phyloP scores from a whole-genome alignment of 1,140 invertebrate genomes.

The Nephotettix cincticeps region DNA sequence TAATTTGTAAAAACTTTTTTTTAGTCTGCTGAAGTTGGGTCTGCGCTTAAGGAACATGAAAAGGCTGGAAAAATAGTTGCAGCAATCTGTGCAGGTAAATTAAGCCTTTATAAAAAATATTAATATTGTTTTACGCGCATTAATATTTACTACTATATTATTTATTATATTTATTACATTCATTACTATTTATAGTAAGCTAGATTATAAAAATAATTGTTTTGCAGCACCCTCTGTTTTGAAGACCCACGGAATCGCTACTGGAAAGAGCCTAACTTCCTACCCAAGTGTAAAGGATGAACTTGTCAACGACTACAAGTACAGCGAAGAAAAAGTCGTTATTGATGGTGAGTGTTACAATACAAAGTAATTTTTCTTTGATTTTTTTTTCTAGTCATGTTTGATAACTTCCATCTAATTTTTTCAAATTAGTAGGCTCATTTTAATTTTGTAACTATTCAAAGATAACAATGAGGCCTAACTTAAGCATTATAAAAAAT shows the following conservation, averaged over 20 bases:
- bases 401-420: too few relatives aligned
- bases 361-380: too few relatives aligned
- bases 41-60: slow-evolving; percentile 79
- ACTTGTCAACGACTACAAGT: slow-evolving; percentile 61
- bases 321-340: slow-evolving; percentile 73
- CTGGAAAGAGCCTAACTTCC: slow-evolving; percentile 82
- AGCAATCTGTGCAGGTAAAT: slow-evolving; percentile 85
- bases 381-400: too few relatives aligned
- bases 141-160: too few relatives aligned
- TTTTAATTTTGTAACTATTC: too few relatives aligned
- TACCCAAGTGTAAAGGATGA: slow-evolving; percentile 84
- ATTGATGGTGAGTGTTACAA: slow-evolving; percentile 60
- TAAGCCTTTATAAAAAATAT: neutral
- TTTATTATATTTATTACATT: too few relatives aligned
- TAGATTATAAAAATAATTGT: too few relatives aligned
- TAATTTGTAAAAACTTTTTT: too few relatives aligned
- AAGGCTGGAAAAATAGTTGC: slow-evolving; percentile 70
- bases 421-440: too few relatives aligned
- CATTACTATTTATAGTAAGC: too few relatives aligned
- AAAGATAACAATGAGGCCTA: too few relatives aligned
- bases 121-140: neutral
- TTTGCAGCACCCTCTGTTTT: slow-evolving; percentile 78
- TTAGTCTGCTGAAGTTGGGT: slow-evolving; percentile 69
- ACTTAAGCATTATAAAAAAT: too few relatives aligned
- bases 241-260: slow-evolving; percentile 75